These are phyloP conservation scores for Opisthograptis luteolata DNA, from an alignment of 2,888 invertebrate species.

Conservation along the genomic window DNA sequence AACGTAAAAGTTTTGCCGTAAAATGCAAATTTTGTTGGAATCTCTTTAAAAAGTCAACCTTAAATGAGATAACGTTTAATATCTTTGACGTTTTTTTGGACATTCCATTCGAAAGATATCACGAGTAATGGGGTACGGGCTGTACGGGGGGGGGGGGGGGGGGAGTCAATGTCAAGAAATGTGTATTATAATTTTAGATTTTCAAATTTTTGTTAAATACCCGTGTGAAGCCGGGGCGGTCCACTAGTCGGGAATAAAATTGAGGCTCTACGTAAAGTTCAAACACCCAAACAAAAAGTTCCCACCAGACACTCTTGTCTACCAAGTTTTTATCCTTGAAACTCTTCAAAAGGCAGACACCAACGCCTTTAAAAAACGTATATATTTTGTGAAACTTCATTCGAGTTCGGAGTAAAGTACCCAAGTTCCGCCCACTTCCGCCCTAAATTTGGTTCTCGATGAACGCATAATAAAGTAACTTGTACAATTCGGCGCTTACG, in stretches of 20 bases:
- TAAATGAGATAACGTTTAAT: too few species aligned
- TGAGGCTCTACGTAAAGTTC: background rate
- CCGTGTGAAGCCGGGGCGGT: too few species aligned
- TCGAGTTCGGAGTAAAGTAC: constrained; percentile 18
- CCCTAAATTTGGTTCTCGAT: constrained; percentile 32
- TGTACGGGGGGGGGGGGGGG: too few species aligned
- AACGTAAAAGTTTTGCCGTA: too few species aligned
- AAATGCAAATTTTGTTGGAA: too few species aligned
- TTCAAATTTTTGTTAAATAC: background rate
- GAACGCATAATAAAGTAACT: constrained; percentile 40
- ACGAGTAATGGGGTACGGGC: too few species aligned
- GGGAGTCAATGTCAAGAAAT: too few species aligned
- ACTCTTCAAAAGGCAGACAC: constrained; percentile 5
- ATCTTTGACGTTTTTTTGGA: too few species aligned
- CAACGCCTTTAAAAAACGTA: constrained; percentile 8
- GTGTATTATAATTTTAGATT: too few species aligned
- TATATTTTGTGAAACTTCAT: constrained; percentile 15
- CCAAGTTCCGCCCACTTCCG: constrained; percentile 20
- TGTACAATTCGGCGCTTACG: constrained; percentile 40
- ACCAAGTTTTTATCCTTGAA: constrained; percentile 18
- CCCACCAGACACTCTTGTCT: constrained; percentile 13
- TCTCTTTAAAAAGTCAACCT: too few species aligned
- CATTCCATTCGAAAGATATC: too few species aligned
- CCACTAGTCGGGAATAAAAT: background rate
- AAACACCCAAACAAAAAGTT: constrained; percentile 22